Conservation (phyloP, 37 sponge, comb jelly and placozoan genomes). For the Bolinopsis microptera region DNA sequence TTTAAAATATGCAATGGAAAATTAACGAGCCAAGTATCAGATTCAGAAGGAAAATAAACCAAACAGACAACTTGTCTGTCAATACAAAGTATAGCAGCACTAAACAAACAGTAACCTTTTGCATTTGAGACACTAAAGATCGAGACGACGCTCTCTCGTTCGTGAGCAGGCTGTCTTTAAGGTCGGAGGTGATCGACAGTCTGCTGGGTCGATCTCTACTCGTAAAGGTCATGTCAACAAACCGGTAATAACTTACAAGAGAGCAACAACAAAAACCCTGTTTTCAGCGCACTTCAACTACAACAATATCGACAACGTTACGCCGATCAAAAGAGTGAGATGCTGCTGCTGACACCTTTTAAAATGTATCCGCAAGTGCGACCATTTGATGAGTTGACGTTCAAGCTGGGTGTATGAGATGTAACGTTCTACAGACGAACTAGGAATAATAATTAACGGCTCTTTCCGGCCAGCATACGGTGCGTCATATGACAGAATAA, state of each 20-base stretch:
- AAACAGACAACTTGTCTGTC: too few species aligned
- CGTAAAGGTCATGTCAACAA: not conserved
- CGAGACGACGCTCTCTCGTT: not conserved
- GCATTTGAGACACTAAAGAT: not conserved
- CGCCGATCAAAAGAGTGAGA: not conserved
- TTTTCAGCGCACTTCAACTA: too few species aligned
- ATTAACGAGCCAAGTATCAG: too few species aligned
- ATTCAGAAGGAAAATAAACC: too few species aligned
- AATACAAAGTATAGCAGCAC: too few species aligned
- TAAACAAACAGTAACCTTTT: too few species aligned
- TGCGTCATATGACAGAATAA: not conserved
- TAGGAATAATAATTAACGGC: not conserved
- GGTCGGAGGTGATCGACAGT: not conserved
- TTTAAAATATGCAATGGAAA: too few species aligned
- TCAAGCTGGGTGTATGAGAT: not conserved
- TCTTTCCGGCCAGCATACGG: not conserved
- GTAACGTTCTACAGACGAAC: not conserved
- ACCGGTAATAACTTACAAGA: not conserved
- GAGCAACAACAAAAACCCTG: too few species aligned
- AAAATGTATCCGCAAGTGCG: not conserved
- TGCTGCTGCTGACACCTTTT: not conserved
- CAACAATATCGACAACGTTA: not conserved
- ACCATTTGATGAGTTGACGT: not conserved
- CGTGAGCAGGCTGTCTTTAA: not conserved
- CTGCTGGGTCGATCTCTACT: not conserved